Base-by-base conservation (phyloP, 2,797 vertebrate genomes). In the Anas flavirostris region DNA sequence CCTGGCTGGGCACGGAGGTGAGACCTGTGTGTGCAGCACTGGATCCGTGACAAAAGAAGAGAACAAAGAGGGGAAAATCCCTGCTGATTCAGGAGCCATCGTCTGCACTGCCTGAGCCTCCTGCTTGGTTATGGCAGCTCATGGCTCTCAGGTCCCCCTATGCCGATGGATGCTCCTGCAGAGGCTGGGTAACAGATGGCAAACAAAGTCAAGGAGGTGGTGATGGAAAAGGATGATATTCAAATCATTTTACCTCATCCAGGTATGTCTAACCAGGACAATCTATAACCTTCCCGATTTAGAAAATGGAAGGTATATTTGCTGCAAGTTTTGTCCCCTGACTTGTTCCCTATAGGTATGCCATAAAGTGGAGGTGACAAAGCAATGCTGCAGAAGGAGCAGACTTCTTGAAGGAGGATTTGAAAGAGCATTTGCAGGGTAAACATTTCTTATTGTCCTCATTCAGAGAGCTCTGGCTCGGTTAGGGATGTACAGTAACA, bases 131-230 rank as follows among this genome's bases (percentile, higher is more conserved):
- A 29, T 7, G 28, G 28, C 52, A 53, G 28, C 52, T 18, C 52
- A 17, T 16, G 5, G 52, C 52, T 48, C 29, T 58, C 35, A 37
- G 17, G 7, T 44, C 5, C 14, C 31, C 31, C 1, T 12, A 43
- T 0, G 1, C 43, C 7, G 16, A 10, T 17, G 43, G 48, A 7
- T 1, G 0, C 50, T 55, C 59, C 58, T 58, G 58, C 41, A 52
- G 29, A 70, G 43, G 10, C 28, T 50, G 66, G 72, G 43, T 37
- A 41, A 26, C 44, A 56, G 60, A 21, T n/a, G 56, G 29, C 35
- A 88, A 68, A 37, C 6, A 31, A 33, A 83, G 46, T 31, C 73
- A 48, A 16, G 0, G n/a, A 67, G 16, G 14, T 8, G 19, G 12
- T n/a, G 41, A 33, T 55, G 16, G 12, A 64, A 86, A 85, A 62